These are phyloP conservation scores for Campylomormyrus numenius DNA, from an alignment of 2,113 vertebrate species.

Conservation along the genomic window DNA sequence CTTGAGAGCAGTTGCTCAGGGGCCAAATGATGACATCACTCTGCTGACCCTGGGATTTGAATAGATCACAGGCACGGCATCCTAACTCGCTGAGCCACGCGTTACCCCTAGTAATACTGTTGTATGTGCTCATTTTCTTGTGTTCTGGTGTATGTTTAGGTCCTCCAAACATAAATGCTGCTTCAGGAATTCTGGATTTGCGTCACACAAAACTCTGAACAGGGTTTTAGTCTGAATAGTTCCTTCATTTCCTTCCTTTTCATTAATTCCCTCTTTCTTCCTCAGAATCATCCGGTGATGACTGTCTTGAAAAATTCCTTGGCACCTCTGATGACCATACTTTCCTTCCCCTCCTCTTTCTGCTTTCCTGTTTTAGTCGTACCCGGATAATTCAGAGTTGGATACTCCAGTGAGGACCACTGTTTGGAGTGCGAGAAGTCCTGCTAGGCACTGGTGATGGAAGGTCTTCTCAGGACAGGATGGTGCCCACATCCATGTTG, in stretches of 20 bases:
- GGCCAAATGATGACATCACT: background rate
- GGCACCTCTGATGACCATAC: conserved; percentile 44
- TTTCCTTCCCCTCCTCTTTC: conserved; percentile 32
- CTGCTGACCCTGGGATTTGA: background rate
- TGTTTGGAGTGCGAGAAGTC: conserved; percentile 47
- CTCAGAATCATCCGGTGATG: conserved; percentile 48
- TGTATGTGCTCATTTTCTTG: background rate
- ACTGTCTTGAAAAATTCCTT: conserved; percentile 50
- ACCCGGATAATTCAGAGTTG: conserved; percentile 36
- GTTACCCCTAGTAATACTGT: background rate
- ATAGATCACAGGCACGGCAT: background rate
- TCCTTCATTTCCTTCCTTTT: conserved; percentile 33
- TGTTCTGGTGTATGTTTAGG: background rate
- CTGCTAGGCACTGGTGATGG: conserved; percentile 42
- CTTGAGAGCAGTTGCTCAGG: background rate
- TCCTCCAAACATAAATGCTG: background rate
- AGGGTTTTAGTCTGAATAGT: conserved; percentile 3
- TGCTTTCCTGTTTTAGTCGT: conserved; percentile 51
- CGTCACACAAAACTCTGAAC: background rate
- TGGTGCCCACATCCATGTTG: conserved; percentile 41
- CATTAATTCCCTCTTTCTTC: conserved; percentile 30
- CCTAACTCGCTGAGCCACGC: background rate
- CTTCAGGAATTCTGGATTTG: background rate
- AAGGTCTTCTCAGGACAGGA: conserved; percentile 47
- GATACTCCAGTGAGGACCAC: conserved; percentile 36